phyloP scores from a whole-genome alignment of 2,797 vertebrate genomes.

The Propithecus perrieri region DNA sequence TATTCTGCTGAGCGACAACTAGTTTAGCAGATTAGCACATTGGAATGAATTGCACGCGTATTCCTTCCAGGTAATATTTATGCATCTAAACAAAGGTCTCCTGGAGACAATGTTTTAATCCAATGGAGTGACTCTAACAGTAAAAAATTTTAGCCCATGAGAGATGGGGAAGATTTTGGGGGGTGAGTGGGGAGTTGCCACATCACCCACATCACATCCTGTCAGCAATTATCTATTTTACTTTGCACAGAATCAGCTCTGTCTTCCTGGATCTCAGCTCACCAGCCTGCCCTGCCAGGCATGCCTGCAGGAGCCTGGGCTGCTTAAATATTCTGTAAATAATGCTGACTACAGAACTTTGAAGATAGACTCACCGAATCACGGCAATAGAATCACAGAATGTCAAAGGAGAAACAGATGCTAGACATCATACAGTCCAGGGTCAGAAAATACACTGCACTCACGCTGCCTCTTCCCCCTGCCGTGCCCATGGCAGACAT shows the following conservation, averaged over 20 bases:
- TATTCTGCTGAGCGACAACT: neutral
- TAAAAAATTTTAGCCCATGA: neutral
- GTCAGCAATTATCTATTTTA: neutral
- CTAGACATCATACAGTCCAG: constrained; percentile 35
- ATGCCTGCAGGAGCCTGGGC: constrained; percentile 46
- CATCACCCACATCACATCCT: neutral
- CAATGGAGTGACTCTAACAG: neutral
- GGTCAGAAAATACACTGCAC: constrained; percentile 52
- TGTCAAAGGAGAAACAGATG: constrained; percentile 72
- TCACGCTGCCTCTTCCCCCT: neutral
- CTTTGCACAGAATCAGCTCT: neutral
- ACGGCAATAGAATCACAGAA: constrained; percentile 54
- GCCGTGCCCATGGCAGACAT: constrained; percentile 69
- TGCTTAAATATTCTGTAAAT: constrained; percentile 72
- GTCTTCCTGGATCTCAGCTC: constrained; percentile 23
- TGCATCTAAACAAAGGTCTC: constrained; percentile 34
- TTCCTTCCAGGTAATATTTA: neutral
- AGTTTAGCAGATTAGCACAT: neutral
- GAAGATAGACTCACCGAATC: constrained; percentile 54
- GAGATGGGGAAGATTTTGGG: neutral
- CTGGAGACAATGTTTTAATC: neutral
- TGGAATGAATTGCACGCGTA: too few relatives aligned
- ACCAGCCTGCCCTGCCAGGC: constrained; percentile 14
- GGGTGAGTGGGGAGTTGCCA: too few relatives aligned
- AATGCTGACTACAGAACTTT: constrained; percentile 72